Evolutionary conservation across 2,797 vertebrate genomes (phyloP), one percentile per base, ranked within the genome.

Genomic region (Rousettus madagascariensis): DNA sequence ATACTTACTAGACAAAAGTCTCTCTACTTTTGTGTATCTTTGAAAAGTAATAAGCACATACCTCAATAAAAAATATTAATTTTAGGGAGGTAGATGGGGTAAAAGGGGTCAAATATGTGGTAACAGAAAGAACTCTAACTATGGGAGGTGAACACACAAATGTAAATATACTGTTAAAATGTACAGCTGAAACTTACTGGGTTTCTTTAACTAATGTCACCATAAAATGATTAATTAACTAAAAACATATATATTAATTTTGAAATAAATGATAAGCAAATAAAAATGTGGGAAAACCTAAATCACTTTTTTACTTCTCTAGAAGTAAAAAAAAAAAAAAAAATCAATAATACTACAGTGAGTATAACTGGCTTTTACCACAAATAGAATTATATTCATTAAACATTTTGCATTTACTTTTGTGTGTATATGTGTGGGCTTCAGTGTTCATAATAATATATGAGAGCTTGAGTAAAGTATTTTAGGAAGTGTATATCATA

Each of bases 291-390:
- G 17, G 43, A 77, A 85, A 95, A 51, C 5, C 4, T 84, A 61
- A 85, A n/a, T 83, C 66, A 69, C 33, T 46, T 38, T 85, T 93
- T 80, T 43, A 89, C 36, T 84, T 74, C 78, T 80, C 36, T 75
- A 74, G 59, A 91, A 90, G 53, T 77, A 82, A 80, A 93, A 94
- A 85, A 61, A 49, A 66, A 80, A 59, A 26, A 96, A 83, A 89
- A n/a, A n/a, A n/a, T 30, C 7, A 84, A 46, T 74, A 66, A 66
- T 26, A 43, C 5, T 91, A 0, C 19, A 66, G 7, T 84, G 11
- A 68, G 3, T 91, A 49, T 80, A 89, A 68, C 19, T 95, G 38
- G n/a, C 28, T 17, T 95, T 82, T 77, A 72, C 24, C 13, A 57
- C 43, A 86, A 79, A 88, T 68, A 51, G 2, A 53, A 84, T 68